These are phyloP conservation scores for Hyppa rectilinea DNA, from an alignment of 2,888 invertebrate genomes.

Conservation along the genomic window DNA sequence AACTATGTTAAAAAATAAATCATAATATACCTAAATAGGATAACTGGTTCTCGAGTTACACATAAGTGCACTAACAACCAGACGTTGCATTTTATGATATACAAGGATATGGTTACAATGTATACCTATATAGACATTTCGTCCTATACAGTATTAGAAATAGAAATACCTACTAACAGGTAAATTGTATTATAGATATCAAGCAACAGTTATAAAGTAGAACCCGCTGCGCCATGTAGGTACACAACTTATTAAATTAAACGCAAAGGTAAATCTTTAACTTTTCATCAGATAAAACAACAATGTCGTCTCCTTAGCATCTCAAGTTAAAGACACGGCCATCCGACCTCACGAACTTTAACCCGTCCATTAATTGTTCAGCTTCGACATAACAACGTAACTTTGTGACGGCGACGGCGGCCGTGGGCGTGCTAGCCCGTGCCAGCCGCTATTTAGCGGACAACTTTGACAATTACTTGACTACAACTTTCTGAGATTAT, in stretches of 20 bases:
- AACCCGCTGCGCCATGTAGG: not conserved
- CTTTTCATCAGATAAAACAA: slow-evolving; percentile 27
- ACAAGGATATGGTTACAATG: not conserved
- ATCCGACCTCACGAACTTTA: slow-evolving; percentile 43
- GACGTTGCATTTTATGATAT: not conserved
- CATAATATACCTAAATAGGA: not conserved
- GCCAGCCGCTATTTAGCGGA: slow-evolving; percentile 57
- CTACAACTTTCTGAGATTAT: slow-evolving; percentile 44
- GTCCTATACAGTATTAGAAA: not conserved
- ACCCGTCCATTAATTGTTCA: slow-evolving; percentile 48
- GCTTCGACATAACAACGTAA: slow-evolving; percentile 30
- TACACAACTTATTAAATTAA: not conserved
- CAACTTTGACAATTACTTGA: slow-evolving; percentile 66
- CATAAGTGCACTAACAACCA: not conserved
- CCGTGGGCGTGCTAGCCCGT: slow-evolving; percentile 58
- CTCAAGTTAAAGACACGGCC: slow-evolving; percentile 31
- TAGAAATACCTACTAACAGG: not conserved
- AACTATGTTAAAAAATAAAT: not conserved
- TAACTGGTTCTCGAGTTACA: not conserved
- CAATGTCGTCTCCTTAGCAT: slow-evolving; percentile 31
- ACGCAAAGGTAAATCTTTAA: slow-evolving; percentile 7
- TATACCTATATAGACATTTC: not conserved
- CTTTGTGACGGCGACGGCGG: slow-evolving; percentile 32
- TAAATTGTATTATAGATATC: not conserved
- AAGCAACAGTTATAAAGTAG: not conserved